Evolutionary conservation across 2,113 vertebrate genomes (phyloP).

Genomic region (Coregonus clupeaformis): DNA sequence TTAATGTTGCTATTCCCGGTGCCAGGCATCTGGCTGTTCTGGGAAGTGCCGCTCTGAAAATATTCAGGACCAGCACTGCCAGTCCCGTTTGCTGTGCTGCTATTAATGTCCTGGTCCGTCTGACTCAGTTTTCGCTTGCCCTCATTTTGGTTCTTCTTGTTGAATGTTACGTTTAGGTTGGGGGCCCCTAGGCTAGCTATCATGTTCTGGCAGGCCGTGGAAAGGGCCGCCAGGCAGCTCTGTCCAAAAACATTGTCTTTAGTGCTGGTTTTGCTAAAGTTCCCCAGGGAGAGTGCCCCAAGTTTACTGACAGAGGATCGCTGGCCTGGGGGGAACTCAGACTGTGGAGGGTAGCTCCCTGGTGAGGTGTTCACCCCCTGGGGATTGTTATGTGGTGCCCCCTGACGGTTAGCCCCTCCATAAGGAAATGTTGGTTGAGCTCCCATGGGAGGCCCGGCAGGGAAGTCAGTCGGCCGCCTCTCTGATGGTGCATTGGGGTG

Average conservation of each 20-base stretch:
- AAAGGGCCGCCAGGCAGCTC: constrained; percentile 97
- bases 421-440: constrained; percentile 81
- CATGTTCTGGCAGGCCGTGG: constrained; percentile 99
- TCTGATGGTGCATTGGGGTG: constrained; percentile 80
- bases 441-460: constrained; percentile 74
- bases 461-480: constrained; percentile 80
- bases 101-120: constrained; percentile 85
- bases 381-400: constrained; percentile 70
- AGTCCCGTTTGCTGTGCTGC: constrained; percentile 73
- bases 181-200: constrained; percentile 97
- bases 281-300: constrained; percentile 86
- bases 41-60: constrained; percentile 82
- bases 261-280: constrained; percentile 87
- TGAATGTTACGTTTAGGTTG: constrained; percentile 99
- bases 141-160: constrained; percentile 95
- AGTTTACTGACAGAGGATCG: constrained; percentile 85
- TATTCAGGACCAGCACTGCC: constrained; percentile 82
- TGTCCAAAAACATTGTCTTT: constrained; percentile 96
- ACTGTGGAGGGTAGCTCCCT: constrained; percentile 80
- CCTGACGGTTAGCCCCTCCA: constrained; percentile 76
- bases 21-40: constrained; percentile 81
- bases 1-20: constrained; percentile 79
- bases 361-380: constrained; percentile 86
- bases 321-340: constrained; percentile 81
- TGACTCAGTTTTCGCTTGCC: constrained; percentile 96